A percentile compares a stretch with the other conserved stretches of the same genome.
Evolutionary conservation across 2,888 invertebrate species (phyloP).

Genomic region (Celastrina argiolus): DNA sequence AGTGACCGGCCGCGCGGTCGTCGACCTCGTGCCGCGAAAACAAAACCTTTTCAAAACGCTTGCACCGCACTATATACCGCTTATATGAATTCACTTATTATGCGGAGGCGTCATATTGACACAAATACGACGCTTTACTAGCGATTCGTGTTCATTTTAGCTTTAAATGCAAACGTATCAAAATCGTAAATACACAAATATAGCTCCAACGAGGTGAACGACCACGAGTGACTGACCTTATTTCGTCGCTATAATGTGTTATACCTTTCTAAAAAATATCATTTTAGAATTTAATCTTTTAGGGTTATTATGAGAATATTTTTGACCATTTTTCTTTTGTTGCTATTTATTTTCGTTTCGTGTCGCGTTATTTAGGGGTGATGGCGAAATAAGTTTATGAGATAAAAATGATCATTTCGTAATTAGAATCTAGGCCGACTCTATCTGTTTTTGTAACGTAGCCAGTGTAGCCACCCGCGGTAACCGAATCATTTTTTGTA

Average conservation of each 20-base stretch:
- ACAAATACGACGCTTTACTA: conserved; percentile 15
- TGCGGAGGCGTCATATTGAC: conserved; percentile 19
- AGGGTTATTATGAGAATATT: not conserved
- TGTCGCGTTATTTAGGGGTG: not conserved
- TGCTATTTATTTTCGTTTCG: not conserved
- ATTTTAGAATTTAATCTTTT: not conserved
- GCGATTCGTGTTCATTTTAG: conserved; percentile 14
- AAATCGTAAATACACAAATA: conserved; percentile 17
- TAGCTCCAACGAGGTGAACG: conserved; percentile 17
- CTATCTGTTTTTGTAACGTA: conserved; percentile 57
- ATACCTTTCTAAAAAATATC: conserved; percentile 21
- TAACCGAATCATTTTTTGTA: conserved; percentile 48
- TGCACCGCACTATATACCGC: conserved; percentile 35
- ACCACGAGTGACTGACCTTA: conserved; percentile 16
- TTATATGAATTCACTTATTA: conserved; percentile 25
- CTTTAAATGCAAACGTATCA: conserved; percentile 8
- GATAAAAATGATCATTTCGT: conserved; percentile 42
- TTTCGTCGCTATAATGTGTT: conserved; percentile 16
- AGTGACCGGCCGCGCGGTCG: conserved; percentile 73
- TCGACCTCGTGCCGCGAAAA: conserved; percentile 70
- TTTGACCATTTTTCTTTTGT: not conserved
- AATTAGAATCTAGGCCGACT: conserved; percentile 56
- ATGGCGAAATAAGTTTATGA: conserved; percentile 21
- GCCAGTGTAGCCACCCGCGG: conserved; percentile 42
- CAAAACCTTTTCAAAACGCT: conserved; percentile 60